phyloP scores from a whole-genome alignment of 1,140 invertebrate species.

The Drosophila rufa region DNA sequence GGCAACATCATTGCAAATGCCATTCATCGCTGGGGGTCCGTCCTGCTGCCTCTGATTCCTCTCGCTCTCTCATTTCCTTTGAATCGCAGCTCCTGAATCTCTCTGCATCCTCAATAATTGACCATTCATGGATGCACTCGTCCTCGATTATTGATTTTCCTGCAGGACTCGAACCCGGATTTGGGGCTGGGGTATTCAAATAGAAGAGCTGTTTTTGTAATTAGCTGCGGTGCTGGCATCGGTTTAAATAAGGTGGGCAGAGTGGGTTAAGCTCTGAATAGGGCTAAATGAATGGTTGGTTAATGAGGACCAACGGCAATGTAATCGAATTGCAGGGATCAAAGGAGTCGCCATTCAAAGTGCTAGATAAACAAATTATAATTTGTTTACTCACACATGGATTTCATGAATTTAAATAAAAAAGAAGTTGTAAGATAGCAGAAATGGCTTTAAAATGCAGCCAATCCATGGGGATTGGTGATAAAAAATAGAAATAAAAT shows the following conservation, averaged over 20 bases:
- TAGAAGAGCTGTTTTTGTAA: conserved; percentile 68
- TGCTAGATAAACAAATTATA: conserved; percentile 13
- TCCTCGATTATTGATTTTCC: conserved; percentile 51
- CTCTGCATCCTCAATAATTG: conserved; percentile 32
- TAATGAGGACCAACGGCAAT: conserved; percentile 17
- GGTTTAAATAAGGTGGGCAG: conserved; percentile 6
- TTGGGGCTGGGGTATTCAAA: conserved; percentile 35
- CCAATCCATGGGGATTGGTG: too few species aligned
- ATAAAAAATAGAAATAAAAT: too few species aligned
- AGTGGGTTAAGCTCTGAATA: conserved; percentile 4
- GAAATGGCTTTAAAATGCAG: not conserved
- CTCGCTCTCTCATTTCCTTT: conserved; percentile 14
- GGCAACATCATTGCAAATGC: conserved; percentile 68
- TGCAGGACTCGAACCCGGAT: conserved; percentile 2
- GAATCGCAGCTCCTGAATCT: conserved; percentile 24
- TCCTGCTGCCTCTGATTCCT: not conserved
- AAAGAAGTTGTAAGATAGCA: not conserved
- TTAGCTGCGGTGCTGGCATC: conserved; percentile 41
- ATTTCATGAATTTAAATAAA: too few species aligned
- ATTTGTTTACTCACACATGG: conserved; percentile 5
- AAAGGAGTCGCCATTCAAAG: conserved; percentile 16
- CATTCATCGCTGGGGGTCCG: conserved; percentile 54
- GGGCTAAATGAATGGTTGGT: conserved; percentile 22
- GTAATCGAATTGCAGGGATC: conserved; percentile 18
- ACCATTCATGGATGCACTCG: conserved; percentile 46